Conservation (phyloP, 2,113 vertebrate genomes). For the Phoxinus phoxinus region DNA sequence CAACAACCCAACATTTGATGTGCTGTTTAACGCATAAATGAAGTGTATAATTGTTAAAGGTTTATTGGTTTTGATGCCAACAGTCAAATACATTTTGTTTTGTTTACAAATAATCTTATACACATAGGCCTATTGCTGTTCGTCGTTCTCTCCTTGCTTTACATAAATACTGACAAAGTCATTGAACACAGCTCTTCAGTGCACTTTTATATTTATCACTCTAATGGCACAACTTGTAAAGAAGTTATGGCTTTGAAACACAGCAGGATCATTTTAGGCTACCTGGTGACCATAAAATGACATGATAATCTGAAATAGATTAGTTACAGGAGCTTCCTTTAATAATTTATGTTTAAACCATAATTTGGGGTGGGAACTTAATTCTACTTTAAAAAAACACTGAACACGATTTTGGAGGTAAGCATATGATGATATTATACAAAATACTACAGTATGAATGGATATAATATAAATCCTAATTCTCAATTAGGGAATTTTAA, state of each 20-base stretch:
- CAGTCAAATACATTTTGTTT: conserved; percentile 8
- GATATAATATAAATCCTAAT: conserved; percentile 14
- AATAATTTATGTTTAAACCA: neutral
- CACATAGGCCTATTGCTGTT: conserved; percentile 20
- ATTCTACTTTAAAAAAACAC: neutral
- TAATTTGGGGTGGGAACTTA: neutral
- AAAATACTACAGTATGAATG: conserved; percentile 17
- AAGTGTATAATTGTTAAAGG: conserved; percentile 1
- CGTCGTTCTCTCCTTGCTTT: neutral
- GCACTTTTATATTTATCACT: conserved; percentile 8
- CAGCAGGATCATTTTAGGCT: conserved; percentile 9
- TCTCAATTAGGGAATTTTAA: neutral
- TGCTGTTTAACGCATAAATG: neutral
- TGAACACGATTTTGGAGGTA: neutral
- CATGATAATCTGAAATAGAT: neutral
- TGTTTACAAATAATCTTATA: conserved; percentile 15
- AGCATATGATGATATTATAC: conserved; percentile 6
- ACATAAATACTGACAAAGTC: neutral
- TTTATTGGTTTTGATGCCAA: conserved; percentile 34
- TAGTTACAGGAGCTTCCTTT: neutral
- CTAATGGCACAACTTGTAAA: neutral
- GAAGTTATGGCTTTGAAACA: conserved; percentile 21
- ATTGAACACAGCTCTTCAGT: neutral
- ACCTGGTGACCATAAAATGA: conserved; percentile 1
- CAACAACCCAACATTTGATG: neutral